Percentiles rank a stretch among this genome's conserved stretches.
Evolutionary conservation across 2,113 vertebrate genomes (phyloP).

Genomic region (zebrafish (Danio rerio)): DNA sequence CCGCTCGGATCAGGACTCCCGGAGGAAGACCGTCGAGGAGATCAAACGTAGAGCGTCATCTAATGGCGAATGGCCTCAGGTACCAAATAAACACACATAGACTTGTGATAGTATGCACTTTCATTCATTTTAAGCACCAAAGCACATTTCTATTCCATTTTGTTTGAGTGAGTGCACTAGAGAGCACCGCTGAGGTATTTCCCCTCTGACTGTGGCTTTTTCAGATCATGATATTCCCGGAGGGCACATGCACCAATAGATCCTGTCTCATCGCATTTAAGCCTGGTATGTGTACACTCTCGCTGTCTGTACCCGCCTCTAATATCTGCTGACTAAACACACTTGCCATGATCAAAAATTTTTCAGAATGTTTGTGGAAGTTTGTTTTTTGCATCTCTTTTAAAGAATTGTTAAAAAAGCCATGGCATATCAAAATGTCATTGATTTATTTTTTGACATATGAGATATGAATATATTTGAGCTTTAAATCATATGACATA

Average conservation of each 20-base stretch:
- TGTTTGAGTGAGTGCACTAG: neutral
- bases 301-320: neutral
- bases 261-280: conserved; percentile 89
- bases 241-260: conserved; percentile 88
- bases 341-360: neutral
- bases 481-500: too few species aligned
- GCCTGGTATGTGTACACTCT: conserved; percentile 77
- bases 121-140: neutral
- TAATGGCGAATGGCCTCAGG: conserved; percentile 92
- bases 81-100: conserved; percentile 58
- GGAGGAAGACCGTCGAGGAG: conserved; percentile 92
- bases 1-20: conserved; percentile 90
- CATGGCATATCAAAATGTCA: too few species aligned
- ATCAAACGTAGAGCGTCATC: conserved; percentile 86
- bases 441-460: too few species aligned
- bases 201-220: conserved; percentile 43
- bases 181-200: conserved; percentile 1
- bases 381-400: too few species aligned
- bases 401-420: too few species aligned
- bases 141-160: neutral
- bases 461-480: too few species aligned
- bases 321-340: neutral
- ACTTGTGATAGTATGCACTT: neutral
- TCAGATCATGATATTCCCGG: conserved; percentile 91
- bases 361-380: conserved; percentile 18